phyloP scores from a whole-genome alignment of 2,113 vertebrate genomes.

The Menura novaehollandiae region DNA sequence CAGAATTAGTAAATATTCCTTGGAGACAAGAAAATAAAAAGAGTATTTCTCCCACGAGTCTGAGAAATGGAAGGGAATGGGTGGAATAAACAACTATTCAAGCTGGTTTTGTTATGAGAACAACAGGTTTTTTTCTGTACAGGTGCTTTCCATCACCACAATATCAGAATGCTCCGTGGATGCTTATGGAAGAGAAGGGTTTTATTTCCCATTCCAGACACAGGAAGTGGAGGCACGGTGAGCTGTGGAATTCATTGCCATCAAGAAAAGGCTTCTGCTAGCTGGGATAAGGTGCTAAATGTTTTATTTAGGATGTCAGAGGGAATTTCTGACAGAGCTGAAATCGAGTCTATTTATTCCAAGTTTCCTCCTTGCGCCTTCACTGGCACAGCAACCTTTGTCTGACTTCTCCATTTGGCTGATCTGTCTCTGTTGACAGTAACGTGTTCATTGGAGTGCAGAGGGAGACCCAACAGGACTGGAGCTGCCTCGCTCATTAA shows the following conservation, averaged over 20 bases:
- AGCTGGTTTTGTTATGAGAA: background rate
- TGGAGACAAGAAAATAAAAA: background rate
- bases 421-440: background rate
- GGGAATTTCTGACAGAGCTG: background rate
- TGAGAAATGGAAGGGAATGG: background rate
- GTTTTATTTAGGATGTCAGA: constrained; percentile 23
- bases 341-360: background rate
- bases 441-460: background rate
- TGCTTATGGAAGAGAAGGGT: background rate
- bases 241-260: background rate
- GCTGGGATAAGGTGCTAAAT: background rate
- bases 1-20: background rate
- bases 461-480: background rate
- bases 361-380: background rate
- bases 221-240: background rate
- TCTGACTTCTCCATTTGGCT: background rate
- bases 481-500: background rate
- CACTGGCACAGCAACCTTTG: background rate
- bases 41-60: background rate
- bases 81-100: background rate
- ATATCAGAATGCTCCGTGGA: background rate
- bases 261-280: background rate
- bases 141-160: background rate
- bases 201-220: background rate
- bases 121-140: background rate